Conservation (phyloP, 2,113 vertebrate species). For the Candoia aspera region DNA sequence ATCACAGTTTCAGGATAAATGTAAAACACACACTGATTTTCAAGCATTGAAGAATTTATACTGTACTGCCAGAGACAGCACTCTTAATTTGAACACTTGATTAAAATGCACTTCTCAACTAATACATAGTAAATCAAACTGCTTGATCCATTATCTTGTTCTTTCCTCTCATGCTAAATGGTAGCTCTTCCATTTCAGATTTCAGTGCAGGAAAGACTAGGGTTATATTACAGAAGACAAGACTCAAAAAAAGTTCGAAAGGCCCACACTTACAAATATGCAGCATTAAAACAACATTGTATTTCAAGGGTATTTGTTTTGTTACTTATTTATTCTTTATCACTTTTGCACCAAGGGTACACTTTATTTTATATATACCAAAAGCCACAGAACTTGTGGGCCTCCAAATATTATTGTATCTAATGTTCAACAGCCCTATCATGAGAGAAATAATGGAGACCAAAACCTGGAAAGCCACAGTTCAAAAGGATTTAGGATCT, state of each 20-base stretch:
- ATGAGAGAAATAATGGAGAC: not conserved
- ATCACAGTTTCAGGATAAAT: not conserved
- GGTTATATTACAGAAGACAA: not conserved
- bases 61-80: not conserved
- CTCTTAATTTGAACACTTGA: not conserved
- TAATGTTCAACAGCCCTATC: not conserved
- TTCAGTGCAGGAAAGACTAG: not conserved
- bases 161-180: not conserved
- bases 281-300: not conserved
- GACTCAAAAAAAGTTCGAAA: not conserved
- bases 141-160: not conserved
- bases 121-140: not conserved
- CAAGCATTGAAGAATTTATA: not conserved
- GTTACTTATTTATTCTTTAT: not conserved
- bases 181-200: not conserved
- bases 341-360: not conserved
- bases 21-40: not conserved
- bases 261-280: not conserved
- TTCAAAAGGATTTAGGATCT: not conserved
- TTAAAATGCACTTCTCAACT: not conserved
- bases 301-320: not conserved
- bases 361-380: not conserved
- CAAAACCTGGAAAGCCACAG: not conserved
- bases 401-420: not conserved
- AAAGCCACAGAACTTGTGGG: not conserved